A percentile compares a stretch with the other conserved stretches of the same genome.
Conservation (phyloP, 2,888 invertebrate genomes). For the Fissipunctia ypsillon region DNA sequence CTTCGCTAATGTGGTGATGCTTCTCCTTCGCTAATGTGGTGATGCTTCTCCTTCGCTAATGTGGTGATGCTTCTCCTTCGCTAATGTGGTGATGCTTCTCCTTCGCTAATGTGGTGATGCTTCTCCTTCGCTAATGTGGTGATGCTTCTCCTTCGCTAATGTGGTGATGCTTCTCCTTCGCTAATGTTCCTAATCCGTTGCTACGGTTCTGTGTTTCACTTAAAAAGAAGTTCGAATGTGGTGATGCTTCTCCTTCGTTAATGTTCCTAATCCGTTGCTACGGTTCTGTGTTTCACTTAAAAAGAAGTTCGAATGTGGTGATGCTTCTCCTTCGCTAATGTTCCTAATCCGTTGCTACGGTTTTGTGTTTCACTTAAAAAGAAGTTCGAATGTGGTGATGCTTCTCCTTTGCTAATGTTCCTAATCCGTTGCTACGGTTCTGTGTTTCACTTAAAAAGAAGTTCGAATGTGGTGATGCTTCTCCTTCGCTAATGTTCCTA, state of each 20-base stretch:
- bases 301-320: no score
- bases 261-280: not conserved
- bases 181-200: not conserved
- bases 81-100: no score
- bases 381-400: no score
- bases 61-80: no score
- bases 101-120: no score
- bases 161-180: no score
- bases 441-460: not conserved
- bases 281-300: not conserved
- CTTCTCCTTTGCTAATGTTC: not conserved
- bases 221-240: not conserved
- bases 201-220: not conserved
- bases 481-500: not conserved
- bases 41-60: no score
- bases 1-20: no score
- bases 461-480: no score
- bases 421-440: not conserved
- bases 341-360: not conserved
- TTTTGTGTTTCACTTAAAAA: not conserved
- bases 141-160: no score
- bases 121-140: not conserved
- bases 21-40: not conserved
- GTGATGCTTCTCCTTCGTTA: no score
- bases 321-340: not conserved